Conservation (phyloP, 2,113 vertebrate genomes). For the Loxodonta africana region DNA sequence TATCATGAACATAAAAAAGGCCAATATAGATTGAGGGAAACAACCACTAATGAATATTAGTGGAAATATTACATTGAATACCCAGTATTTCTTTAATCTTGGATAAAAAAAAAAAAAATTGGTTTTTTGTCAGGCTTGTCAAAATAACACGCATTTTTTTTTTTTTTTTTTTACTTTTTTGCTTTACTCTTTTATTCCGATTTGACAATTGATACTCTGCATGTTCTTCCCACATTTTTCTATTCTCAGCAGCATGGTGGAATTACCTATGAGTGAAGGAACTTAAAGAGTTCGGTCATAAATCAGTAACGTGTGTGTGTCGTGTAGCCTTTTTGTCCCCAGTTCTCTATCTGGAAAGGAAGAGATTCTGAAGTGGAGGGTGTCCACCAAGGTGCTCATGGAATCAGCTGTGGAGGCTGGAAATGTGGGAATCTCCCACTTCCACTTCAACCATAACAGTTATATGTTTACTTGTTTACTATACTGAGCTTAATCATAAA, state of each 20-base stretch:
- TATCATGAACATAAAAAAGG: neutral
- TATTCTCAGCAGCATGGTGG: neutral
- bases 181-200: neutral
- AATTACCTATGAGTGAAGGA: neutral
- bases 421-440: neutral
- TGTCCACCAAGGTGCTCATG: fast-evolving
- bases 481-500: neutral
- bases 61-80: neutral
- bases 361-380: neutral
- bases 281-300: neutral
- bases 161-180: neutral
- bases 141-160: neutral
- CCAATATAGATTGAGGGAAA: neutral
- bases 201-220: neutral
- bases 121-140: neutral
- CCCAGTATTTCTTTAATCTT: neutral
- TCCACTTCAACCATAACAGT: neutral
- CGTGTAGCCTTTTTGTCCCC: neutral
- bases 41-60: neutral
- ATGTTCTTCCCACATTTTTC: neutral
- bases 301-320: neutral
- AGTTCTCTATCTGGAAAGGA: neutral
- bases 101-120: neutral
- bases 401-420: fast-evolving
- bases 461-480: neutral